Evolutionary conservation across 2,888 invertebrate genomes (phyloP).

Genomic region (Andrena haemorrhoa): DNA sequence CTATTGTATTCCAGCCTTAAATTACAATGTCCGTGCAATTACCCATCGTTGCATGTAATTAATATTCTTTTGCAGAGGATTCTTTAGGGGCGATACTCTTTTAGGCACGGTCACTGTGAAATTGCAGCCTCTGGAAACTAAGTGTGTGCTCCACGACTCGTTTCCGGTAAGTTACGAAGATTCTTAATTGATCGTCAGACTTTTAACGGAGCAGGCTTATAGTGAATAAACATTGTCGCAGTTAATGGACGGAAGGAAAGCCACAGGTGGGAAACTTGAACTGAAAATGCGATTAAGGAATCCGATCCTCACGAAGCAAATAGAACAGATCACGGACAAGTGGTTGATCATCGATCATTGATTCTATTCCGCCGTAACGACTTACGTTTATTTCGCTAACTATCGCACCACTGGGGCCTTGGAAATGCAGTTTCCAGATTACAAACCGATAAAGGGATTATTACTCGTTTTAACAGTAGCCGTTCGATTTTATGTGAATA

Average conservation of each 20-base stretch:
- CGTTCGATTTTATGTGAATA: slow-evolving; percentile 18
- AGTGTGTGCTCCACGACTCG: slow-evolving; percentile 95
- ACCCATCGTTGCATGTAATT: slow-evolving; percentile 2
- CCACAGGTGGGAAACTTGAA: slow-evolving; percentile 96
- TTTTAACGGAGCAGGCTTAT: background rate
- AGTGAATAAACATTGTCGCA: slow-evolving; percentile 82
- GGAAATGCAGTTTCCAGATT: slow-evolving; percentile 31
- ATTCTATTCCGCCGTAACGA: slow-evolving; percentile 51
- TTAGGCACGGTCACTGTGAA: slow-evolving; percentile 94
- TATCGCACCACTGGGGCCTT: slow-evolving; percentile 35
- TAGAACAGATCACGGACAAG: slow-evolving; percentile 95
- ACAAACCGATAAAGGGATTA: slow-evolving; percentile 18
- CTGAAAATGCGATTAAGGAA: slow-evolving; percentile 94
- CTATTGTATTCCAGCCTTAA: background rate
- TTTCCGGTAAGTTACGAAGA: slow-evolving; percentile 91
- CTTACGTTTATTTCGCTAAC: slow-evolving; percentile 22
- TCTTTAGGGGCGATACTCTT: slow-evolving; percentile 94
- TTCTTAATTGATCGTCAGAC: background rate
- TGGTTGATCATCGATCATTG: slow-evolving; percentile 95
- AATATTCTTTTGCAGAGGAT: slow-evolving; percentile 89
- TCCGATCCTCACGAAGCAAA: slow-evolving; percentile 94
- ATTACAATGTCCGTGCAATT: background rate
- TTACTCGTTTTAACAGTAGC: slow-evolving; percentile 20
- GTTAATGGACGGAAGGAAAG: slow-evolving; percentile 95
- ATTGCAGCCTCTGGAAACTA: slow-evolving; percentile 94